Percentiles rank a stretch among this genome's conserved stretches.
Conservation (phyloP, 2,888 invertebrate species). For the Barypeithes pellucidus region DNA sequence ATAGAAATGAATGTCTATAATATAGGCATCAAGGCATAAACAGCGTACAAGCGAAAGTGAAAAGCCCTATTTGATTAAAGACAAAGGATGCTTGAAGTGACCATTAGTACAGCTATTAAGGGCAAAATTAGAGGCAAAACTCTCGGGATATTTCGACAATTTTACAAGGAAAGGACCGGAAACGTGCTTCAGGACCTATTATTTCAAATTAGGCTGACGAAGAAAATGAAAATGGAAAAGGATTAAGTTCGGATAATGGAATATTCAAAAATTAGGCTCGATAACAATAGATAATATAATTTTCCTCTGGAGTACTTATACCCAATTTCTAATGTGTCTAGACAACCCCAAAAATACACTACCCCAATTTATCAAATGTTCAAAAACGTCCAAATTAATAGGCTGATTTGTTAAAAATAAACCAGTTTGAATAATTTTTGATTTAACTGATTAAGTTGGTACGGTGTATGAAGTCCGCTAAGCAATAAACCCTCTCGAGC, state of each 20-base stretch:
- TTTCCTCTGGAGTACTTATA: too few species aligned
- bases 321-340: too few species aligned
- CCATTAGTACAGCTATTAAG: slow-evolving; percentile 39
- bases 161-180: slow-evolving; percentile 29
- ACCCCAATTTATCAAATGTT: too few species aligned
- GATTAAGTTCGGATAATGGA: slow-evolving; percentile 4
- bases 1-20: not conserved
- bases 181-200: slow-evolving; percentile 31
- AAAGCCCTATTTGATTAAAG: slow-evolving; percentile 10
- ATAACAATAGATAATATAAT: too few species aligned
- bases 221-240: not conserved
- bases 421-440: too few species aligned
- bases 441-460: too few species aligned
- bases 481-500: too few species aligned
- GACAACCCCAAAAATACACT: too few species aligned
- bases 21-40: not conserved
- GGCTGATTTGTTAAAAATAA: too few species aligned
- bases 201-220: slow-evolving; percentile 23
- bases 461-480: too few species aligned
- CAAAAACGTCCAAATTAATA: too few species aligned
- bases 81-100: slow-evolving; percentile 19
- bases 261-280: not conserved
- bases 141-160: slow-evolving; percentile 33
- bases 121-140: slow-evolving; percentile 36
- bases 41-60: slow-evolving; percentile 14